Percentiles rank a stretch among this genome's conserved stretches.
phyloP scores from a whole-genome alignment of 2,797 vertebrate genomes.

The Halcyon badia region DNA sequence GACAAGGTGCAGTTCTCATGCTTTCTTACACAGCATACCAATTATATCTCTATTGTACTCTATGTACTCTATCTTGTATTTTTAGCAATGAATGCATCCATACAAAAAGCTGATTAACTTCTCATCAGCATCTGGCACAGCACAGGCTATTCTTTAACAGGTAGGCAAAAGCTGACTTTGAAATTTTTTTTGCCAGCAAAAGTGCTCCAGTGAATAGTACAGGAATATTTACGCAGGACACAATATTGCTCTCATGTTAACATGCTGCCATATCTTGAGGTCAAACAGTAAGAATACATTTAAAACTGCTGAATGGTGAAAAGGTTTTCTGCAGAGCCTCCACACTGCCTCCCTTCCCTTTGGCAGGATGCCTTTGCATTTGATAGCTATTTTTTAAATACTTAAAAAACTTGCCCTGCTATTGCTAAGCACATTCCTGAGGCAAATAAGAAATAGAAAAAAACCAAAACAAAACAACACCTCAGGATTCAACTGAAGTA shows the following conservation, averaged over 20 bases:
- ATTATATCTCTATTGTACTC: conserved; percentile 8
- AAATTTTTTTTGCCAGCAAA: neutral
- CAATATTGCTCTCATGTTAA: neutral
- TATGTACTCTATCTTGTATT: neutral
- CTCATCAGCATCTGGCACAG: conserved; percentile 28
- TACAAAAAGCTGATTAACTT: conserved; percentile 25
- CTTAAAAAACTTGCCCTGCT: neutral
- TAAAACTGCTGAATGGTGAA: neutral
- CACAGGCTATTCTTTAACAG: neutral
- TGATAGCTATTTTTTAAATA: neutral
- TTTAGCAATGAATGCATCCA: conserved; percentile 19
- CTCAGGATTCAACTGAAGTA: neutral
- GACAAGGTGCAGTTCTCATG: neutral
- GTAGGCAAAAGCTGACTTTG: neutral
- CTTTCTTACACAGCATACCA: neutral
- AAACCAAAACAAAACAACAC: neutral
- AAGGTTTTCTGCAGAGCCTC: neutral
- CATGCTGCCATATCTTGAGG: neutral
- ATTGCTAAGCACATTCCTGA: neutral
- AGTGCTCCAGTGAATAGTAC: neutral
- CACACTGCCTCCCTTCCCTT: neutral
- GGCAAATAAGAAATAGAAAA: neutral
- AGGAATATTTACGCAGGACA: neutral
- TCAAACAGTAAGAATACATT: neutral
- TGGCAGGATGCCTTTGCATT: neutral